Evolutionary conservation across 2,797 vertebrate species (phyloP), one percentile per base, ranked within the genome.

Genomic region (Diplodus sargus): DNA sequence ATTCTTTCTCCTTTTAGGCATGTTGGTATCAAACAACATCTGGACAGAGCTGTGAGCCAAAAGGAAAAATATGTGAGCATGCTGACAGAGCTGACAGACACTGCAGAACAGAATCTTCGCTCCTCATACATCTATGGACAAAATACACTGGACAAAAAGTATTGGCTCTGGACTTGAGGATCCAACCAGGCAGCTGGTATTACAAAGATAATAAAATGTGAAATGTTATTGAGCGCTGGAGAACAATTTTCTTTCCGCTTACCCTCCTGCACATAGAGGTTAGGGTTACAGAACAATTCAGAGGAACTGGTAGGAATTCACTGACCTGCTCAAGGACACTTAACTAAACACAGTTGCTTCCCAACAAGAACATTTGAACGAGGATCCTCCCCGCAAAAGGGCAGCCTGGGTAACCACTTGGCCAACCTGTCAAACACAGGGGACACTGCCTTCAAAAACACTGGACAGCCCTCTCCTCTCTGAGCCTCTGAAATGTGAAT

Each of bases 141-240:
- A 34, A 34, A 7, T 79, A 80, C 78, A 84, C 82, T 90, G 83
- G 79, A 84, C 54, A 60, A 30, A 75, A 70, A 70, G 48, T 0
- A 62, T 49, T 62, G 42, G 51, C 52, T 68, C 25, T 82, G 80
- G 73, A 70, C 68, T 39, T 71, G 43, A 76, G 61, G 25, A 81
- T 73, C 73, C 53, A 45, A 63, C 72, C 62, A 68, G 70, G 76
- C 81, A 79, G 80, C 74, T 85, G 76, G 54, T 75, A 4, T 81
- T 56, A 52, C 57, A 13, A 18, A 43, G 28, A 74, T 64, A n/a
- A 68, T 64, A 47, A 72, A 84, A 83, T 90, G 79, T 85, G 83
- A 91, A 89, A 79, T 79, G 34, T 69, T 74, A 60, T 56, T 69
- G 80, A 90, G 79, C 79, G 79, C 58, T 56, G 72, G 66, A 72